Conservation (phyloP, 2,888 invertebrate genomes). For the Alsophila aescularia region DNA sequence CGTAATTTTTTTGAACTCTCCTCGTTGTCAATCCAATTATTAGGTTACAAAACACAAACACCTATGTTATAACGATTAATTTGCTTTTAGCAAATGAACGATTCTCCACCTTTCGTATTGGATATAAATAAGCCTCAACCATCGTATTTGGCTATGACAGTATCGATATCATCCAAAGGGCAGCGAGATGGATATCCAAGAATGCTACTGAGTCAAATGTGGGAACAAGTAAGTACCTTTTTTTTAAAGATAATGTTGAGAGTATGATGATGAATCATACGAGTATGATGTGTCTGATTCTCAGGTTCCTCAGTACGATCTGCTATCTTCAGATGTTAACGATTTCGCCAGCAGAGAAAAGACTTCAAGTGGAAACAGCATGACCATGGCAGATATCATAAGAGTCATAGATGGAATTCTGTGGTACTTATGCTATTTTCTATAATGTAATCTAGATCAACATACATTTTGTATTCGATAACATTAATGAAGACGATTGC, state of each 20-base stretch:
- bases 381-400: conserved; percentile 64
- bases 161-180: conserved; percentile 72
- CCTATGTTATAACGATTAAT: not conserved
- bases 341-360: conserved; percentile 44
- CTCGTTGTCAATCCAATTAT: not conserved
- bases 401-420: conserved; percentile 72
- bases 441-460: too few relatives aligned
- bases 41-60: not conserved
- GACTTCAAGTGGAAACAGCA: conserved; percentile 55
- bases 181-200: conserved; percentile 74
- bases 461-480: too few relatives aligned
- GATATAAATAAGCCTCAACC: conserved; percentile 69
- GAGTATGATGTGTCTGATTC: conserved; percentile 25
- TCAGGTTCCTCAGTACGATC: conserved; percentile 73
- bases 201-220: conserved; percentile 71
- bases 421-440: conserved; percentile 52
- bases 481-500: too few relatives aligned
- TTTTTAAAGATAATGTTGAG: too few relatives aligned
- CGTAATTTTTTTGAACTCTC: too few relatives aligned
- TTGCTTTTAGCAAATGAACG: conserved; percentile 65
- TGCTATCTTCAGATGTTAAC: conserved; percentile 58
- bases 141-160: conserved; percentile 65
- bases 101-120: conserved; percentile 71
- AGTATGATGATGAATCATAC: too few relatives aligned
- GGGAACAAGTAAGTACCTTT: conserved; percentile 64